Conservation (phyloP, 2,888 invertebrate genomes). For the Colletes collaris region DNA sequence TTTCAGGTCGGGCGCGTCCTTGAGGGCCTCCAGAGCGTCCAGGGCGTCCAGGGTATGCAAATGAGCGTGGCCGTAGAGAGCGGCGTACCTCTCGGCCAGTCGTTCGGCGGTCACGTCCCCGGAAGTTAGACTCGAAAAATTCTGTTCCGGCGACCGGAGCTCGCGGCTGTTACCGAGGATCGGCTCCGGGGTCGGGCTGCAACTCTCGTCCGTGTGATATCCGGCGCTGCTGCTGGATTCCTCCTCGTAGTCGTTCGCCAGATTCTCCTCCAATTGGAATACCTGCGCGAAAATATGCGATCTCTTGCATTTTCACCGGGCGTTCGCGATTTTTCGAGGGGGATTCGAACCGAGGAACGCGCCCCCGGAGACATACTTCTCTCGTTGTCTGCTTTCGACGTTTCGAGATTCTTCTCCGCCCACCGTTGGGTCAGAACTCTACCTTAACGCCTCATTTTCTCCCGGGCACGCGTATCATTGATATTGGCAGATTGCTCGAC, state of each 20-base stretch:
- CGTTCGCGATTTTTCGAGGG: neutral
- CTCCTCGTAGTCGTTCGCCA: constrained; percentile 76
- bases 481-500: too few relatives aligned
- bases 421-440: too few relatives aligned
- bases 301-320: neutral
- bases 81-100: constrained; percentile 91
- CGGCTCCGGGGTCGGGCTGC: constrained; percentile 79
- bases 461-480: too few relatives aligned
- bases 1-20: constrained; percentile 94
- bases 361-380: too few relatives aligned
- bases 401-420: too few relatives aligned
- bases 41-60: constrained; percentile 94
- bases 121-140: constrained; percentile 52
- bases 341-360: neutral
- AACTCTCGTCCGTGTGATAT: constrained; percentile 81
- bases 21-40: constrained; percentile 91
- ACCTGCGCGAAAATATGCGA: constrained; percentile 35
- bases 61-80: constrained; percentile 93
- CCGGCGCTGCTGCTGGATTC: constrained; percentile 79
- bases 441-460: too few relatives aligned
- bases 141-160: constrained; percentile 33
- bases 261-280: constrained; percentile 75
- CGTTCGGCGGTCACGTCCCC: constrained; percentile 73
- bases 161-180: constrained; percentile 42
- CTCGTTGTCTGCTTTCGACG: too few relatives aligned